These are phyloP conservation scores for Phasianus colchicus DNA, from an alignment of 2,113 vertebrate genomes.

Conservation along the genomic window DNA sequence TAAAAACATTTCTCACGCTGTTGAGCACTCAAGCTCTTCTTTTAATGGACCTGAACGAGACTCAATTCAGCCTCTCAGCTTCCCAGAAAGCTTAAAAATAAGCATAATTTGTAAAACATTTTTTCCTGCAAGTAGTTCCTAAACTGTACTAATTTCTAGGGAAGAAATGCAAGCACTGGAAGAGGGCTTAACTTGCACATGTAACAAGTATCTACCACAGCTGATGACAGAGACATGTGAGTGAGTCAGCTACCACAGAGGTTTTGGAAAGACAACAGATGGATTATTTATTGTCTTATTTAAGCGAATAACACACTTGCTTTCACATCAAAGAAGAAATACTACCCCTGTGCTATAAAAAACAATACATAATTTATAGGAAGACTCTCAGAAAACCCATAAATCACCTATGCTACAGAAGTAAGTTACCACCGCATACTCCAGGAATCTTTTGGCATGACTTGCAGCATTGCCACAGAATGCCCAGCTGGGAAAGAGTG, in stretches of 20 bases:
- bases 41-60: neutral
- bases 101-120: accelerated
- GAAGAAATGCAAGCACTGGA: neutral
- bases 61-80: neutral
- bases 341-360: neutral
- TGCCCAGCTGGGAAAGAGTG: neutral
- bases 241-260: neutral
- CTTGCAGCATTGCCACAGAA: neutral
- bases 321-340: neutral
- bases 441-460: neutral
- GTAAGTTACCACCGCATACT: neutral
- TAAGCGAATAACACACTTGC: neutral
- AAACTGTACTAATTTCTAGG: neutral
- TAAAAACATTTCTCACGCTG: neutral
- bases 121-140: neutral
- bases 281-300: neutral
- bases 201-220: neutral
- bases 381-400: neutral
- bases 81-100: neutral
- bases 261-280: neutral
- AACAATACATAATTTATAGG: neutral
- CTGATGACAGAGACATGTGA: neutral
- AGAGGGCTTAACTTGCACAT: neutral
- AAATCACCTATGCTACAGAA: neutral
- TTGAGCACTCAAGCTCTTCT: neutral